phyloP scores from a whole-genome alignment of 2,797 vertebrate genomes.

The Neosilurus hyrtlii region DNA sequence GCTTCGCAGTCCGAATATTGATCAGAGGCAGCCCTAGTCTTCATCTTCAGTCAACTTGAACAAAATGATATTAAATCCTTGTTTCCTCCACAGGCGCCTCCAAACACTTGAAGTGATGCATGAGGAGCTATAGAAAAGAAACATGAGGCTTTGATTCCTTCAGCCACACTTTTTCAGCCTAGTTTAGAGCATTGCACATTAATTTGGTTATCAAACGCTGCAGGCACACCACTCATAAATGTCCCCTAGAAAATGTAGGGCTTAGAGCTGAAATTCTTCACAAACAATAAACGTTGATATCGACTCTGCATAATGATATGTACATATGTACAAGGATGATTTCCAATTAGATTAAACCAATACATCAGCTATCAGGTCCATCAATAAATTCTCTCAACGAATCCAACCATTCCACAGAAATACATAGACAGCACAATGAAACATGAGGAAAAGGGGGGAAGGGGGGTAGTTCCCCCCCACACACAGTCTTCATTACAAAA shows the following conservation, averaged over 20 bases:
- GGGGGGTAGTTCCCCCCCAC: neutral
- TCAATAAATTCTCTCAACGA: constrained; percentile 33
- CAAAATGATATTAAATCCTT: constrained; percentile 58
- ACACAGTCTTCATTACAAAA: constrained; percentile 46
- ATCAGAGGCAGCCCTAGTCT: constrained; percentile 61
- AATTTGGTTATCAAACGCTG: constrained; percentile 45
- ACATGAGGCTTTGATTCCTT: constrained; percentile 41
- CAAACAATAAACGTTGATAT: constrained; percentile 59
- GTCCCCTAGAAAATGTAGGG: constrained; percentile 13
- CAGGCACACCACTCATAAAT: constrained; percentile 29
- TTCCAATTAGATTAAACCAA: constrained; percentile 32
- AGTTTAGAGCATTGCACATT: constrained; percentile 48
- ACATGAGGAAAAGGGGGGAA: neutral
- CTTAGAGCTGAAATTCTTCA: constrained; percentile 57
- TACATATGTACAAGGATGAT: constrained; percentile 67
- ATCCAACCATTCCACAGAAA: constrained; percentile 58
- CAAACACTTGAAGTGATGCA: constrained; percentile 54
- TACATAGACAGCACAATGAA: constrained; percentile 60
- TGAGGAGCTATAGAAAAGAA: constrained; percentile 50
- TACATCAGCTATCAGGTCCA: constrained; percentile 37
- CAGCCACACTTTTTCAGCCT: constrained; percentile 45
- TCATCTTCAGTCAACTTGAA: constrained; percentile 56
- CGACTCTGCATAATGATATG: constrained; percentile 62
- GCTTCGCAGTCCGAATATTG: constrained; percentile 57
- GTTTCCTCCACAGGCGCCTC: constrained; percentile 52